These are phyloP conservation scores for Heterodera filipjevi DNA, from an alignment of 2,888 invertebrate species.

Conservation along the genomic window DNA sequence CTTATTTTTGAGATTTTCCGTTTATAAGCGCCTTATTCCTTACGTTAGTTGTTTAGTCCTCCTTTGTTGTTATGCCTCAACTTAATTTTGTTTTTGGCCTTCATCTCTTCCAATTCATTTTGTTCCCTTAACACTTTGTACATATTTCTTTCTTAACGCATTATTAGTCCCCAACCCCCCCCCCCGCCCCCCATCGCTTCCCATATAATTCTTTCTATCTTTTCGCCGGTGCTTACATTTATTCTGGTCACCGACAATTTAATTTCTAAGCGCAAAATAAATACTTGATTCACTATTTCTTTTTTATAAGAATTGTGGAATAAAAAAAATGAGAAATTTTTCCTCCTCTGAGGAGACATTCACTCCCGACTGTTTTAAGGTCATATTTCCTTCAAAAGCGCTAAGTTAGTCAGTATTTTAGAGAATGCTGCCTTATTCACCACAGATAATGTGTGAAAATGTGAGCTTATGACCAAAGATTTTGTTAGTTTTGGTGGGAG, in stretches of 20 bases:
- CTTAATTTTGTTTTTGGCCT: neutral
- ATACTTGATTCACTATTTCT: neutral
- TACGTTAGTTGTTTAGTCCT: neutral
- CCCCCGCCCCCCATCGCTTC: neutral
- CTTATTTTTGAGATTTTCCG: neutral
- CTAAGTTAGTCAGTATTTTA: no score
- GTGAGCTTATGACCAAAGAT: neutral
- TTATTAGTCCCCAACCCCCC: neutral
- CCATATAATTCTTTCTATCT: neutral
- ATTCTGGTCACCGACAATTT: conserved; percentile 1
- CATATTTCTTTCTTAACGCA: neutral
- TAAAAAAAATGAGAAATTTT: no score
- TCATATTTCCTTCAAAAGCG: no score
- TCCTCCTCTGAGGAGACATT: no score
- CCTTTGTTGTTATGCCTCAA: neutral
- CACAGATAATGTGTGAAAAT: neutral
- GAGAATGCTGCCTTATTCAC: no score
- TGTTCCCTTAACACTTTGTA: neutral
- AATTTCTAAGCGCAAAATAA: neutral
- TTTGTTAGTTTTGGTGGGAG: neutral
- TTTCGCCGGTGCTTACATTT: neutral
- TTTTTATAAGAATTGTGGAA: neutral
- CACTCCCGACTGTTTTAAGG: no score
- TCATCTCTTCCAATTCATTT: neutral
- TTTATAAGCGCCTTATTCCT: neutral